phyloP scores from a whole-genome alignment of 2,113 vertebrate species.

The Heterochromis multidens region DNA sequence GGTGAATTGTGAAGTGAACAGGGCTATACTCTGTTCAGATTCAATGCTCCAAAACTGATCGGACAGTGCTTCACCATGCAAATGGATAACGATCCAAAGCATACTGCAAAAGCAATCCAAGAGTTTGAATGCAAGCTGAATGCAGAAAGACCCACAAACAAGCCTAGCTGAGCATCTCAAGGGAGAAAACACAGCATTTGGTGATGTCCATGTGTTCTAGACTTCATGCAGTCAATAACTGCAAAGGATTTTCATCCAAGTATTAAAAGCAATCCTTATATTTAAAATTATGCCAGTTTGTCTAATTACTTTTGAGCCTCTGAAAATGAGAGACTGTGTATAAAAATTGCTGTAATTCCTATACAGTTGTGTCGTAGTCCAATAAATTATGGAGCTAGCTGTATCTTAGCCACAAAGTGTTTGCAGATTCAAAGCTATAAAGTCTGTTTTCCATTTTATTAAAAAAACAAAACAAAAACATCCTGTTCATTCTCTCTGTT shows the following conservation, averaged over 20 bases:
- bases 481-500: neutral
- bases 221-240: neutral
- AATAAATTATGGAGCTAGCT: neutral
- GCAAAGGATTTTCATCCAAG: neutral
- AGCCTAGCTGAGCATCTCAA: neutral
- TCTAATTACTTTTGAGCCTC: neutral
- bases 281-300: neutral
- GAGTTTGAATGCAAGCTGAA: neutral
- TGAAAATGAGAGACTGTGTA: neutral
- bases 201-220: neutral
- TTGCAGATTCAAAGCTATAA: neutral
- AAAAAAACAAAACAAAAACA: neutral
- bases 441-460: neutral
- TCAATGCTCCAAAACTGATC: neutral
- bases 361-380: neutral
- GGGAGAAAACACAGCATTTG: neutral
- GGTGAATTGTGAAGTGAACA: neutral
- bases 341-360: neutral
- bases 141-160: neutral
- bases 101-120: neutral
- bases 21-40: neutral
- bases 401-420: neutral
- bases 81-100: neutral
- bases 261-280: neutral
- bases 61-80: neutral